These are phyloP conservation scores for Sebastes glaucus DNA, from an alignment of 2,797 vertebrate genomes.

Conservation along the genomic window DNA sequence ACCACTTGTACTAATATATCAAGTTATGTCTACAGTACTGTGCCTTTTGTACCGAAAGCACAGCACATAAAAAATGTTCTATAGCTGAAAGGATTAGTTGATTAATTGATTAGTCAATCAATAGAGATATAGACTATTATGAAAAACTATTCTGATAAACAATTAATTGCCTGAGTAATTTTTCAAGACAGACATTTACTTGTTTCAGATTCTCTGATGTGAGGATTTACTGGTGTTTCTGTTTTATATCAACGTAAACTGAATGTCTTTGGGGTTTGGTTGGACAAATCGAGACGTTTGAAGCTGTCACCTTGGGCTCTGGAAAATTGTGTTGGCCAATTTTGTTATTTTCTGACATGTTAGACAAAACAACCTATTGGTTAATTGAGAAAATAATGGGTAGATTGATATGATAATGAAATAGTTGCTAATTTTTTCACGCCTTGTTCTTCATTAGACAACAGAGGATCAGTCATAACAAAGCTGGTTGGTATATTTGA, in stretches of 20 bases:
- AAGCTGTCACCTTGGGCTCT: not conserved
- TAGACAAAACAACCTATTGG: not conserved
- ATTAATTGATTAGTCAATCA: too few relatives aligned
- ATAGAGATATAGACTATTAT: too few relatives aligned
- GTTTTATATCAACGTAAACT: not conserved
- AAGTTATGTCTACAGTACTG: too few relatives aligned
- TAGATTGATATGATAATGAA: not conserved
- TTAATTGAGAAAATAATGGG: not conserved
- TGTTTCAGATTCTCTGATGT: not conserved
- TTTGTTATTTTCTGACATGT: not conserved
- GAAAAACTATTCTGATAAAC: too few relatives aligned
- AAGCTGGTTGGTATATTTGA: conserved; percentile 34
- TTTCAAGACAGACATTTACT: not conserved
- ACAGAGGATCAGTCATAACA: conserved; percentile 4
- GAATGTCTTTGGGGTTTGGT: not conserved
- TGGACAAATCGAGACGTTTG: not conserved
- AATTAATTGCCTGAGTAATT: too few relatives aligned
- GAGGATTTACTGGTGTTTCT: not conserved
- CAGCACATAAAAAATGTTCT: too few relatives aligned
- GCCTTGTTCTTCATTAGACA: not conserved
- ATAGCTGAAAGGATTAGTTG: too few relatives aligned
- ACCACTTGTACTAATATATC: too few relatives aligned
- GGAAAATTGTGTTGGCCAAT: not conserved
- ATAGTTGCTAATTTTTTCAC: not conserved
- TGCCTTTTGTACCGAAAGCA: rapidly evolving